Percentiles rank a stretch among this genome's conserved stretches.
Evolutionary conservation across 2,113 vertebrate genomes (phyloP).

Genomic region (Melanerpes aurifrons): DNA sequence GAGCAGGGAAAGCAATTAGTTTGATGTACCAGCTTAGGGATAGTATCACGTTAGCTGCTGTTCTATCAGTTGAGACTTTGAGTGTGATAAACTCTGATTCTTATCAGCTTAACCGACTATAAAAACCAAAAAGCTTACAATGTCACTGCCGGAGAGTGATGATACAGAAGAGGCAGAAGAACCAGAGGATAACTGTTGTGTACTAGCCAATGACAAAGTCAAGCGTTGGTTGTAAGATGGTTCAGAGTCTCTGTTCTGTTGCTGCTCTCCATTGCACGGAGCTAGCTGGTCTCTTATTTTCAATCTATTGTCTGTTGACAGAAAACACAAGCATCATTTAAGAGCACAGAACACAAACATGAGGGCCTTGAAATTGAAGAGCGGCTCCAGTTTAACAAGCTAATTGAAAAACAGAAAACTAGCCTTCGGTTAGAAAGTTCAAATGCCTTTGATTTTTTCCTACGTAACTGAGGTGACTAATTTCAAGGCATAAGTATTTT

Average conservation of each 20-base stretch:
- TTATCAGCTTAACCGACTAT: not conserved
- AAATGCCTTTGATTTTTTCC: not conserved
- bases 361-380: not conserved
- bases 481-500: slow-evolving; percentile 15
- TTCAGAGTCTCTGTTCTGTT: slow-evolving; percentile 76
- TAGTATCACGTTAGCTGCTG: not conserved
- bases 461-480: not conserved
- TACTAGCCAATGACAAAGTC: slow-evolving; percentile 85
- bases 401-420: slow-evolving; percentile 4
- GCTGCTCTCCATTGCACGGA: slow-evolving; percentile 72
- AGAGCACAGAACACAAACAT: not conserved
- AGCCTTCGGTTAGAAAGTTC: not conserved
- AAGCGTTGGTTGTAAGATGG: slow-evolving; percentile 83
- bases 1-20: not conserved
- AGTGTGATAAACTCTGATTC: not conserved
- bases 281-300: slow-evolving; percentile 74
- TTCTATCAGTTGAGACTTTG: not conserved
- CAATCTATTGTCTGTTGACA: slow-evolving; percentile 72
- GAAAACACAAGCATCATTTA: slow-evolving; percentile 17
- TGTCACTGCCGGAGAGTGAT: slow-evolving; percentile 93
- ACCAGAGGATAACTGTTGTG: slow-evolving; percentile 84
- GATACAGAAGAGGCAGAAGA: slow-evolving; percentile 90
- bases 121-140: slow-evolving; percentile 80
- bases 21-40: not conserved
- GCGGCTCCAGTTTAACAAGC: not conserved